Evolutionary conservation across 1,140 invertebrate species (phyloP).

Genomic region (Copidosoma floridanum): DNA sequence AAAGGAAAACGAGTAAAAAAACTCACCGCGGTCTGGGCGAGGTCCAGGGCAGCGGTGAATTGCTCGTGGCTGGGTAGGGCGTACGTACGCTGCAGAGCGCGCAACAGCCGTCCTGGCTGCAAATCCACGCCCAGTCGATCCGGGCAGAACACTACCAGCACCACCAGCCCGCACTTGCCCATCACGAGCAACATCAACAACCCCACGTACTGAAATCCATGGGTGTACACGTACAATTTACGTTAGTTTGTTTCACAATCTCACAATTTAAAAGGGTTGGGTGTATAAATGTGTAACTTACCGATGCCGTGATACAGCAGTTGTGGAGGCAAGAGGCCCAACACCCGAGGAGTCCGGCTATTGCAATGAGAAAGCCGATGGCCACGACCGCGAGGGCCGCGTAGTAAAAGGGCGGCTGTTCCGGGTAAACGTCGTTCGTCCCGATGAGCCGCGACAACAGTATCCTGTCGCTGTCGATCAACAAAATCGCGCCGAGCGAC

Average conservation of each 20-base stretch:
- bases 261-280: conserved; percentile 11
- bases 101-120: conserved; percentile 65
- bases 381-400: conserved; percentile 65
- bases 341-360: conserved; percentile 70
- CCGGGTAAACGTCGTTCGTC: conserved; percentile 54
- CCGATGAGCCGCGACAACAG: conserved; percentile 67
- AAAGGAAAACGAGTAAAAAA: too few species aligned
- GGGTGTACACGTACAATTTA: too few species aligned
- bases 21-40: conserved; percentile 67
- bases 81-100: conserved; percentile 72
- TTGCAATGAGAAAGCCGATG: conserved; percentile 65
- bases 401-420: conserved; percentile 73
- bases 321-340: conserved; percentile 75
- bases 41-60: conserved; percentile 78
- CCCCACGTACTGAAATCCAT: conserved; percentile 69
- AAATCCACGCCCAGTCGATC: conserved; percentile 72
- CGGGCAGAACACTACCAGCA: conserved; percentile 75
- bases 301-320: conserved; percentile 67
- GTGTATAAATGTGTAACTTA: conserved; percentile 59
- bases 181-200: conserved; percentile 69
- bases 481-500: conserved; percentile 67
- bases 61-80: conserved; percentile 70
- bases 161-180: conserved; percentile 70
- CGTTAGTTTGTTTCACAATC: too few species aligned
- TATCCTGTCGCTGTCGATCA: conserved; percentile 67